phyloP scores from a whole-genome alignment of 2,888 invertebrate genomes.

The Mimachlamys varia region DNA sequence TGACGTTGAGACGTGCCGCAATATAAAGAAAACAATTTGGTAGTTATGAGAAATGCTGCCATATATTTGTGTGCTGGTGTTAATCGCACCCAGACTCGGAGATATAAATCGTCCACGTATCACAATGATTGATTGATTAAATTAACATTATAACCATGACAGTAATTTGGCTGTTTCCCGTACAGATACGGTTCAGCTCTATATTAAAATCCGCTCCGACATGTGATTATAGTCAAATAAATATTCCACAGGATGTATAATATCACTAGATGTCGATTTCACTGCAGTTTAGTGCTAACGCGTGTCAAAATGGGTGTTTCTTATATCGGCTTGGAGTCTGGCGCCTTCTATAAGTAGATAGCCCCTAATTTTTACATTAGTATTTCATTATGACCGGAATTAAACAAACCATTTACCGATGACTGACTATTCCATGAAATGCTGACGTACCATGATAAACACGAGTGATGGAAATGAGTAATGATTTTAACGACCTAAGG shows the following conservation, averaged over 20 bases:
- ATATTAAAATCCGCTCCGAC: slow-evolving; percentile 28
- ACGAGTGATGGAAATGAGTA: slow-evolving; percentile 19
- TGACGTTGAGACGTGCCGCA: not conserved
- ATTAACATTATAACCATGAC: slow-evolving; percentile 28
- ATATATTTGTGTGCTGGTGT: not conserved
- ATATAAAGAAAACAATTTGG: not conserved
- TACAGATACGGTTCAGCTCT: slow-evolving; percentile 19
- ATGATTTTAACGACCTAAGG: slow-evolving; percentile 26
- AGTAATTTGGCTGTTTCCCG: slow-evolving; percentile 36
- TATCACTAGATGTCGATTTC: slow-evolving; percentile 32
- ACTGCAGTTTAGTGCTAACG: slow-evolving; percentile 36
- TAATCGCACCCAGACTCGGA: not conserved
- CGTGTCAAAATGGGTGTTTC: slow-evolving; percentile 23
- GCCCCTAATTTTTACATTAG: slow-evolving; percentile 28
- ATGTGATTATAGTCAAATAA: slow-evolving; percentile 34
- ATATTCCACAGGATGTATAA: slow-evolving; percentile 25
- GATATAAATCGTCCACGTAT: not conserved
- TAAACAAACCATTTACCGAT: slow-evolving; percentile 25
- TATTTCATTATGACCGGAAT: slow-evolving; percentile 27
- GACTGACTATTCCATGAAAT: slow-evolving; percentile 26
- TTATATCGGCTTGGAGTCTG: not conserved
- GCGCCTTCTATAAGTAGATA: slow-evolving; percentile 34
- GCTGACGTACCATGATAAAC: not conserved
- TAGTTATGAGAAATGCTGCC: not conserved
- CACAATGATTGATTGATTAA: slow-evolving; percentile 24